Percentiles rank a stretch among this genome's conserved stretches.
Conservation (phyloP, 37 sponge, comb jelly and placozoan species). For the Mnemiopsis leidyi region DNA sequence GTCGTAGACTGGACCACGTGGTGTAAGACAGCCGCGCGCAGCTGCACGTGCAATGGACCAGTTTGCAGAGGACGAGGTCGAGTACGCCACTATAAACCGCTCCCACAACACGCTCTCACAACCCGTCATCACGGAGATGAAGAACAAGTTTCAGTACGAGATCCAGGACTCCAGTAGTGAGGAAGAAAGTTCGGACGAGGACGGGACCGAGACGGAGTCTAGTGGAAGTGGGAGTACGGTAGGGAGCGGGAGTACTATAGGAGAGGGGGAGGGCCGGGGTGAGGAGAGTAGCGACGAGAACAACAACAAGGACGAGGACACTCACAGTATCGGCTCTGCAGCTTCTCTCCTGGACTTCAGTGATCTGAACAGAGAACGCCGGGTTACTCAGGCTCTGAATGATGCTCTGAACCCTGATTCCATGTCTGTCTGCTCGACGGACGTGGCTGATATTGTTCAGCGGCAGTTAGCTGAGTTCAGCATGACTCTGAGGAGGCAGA, state of each 20-base stretch:
- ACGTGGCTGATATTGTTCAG: not conserved
- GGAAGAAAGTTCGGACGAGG: not conserved
- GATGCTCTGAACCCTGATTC: not conserved
- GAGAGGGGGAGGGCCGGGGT: not conserved
- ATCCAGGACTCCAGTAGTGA: not conserved
- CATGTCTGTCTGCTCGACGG: not conserved
- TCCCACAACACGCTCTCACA: conserved; percentile 21
- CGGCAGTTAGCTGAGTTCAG: conserved; percentile 40
- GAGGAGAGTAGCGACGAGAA: not conserved
- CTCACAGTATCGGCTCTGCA: conserved; percentile 17
- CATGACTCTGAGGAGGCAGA: not conserved
- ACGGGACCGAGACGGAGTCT: not conserved
- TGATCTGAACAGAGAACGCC: not conserved
- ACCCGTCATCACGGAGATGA: conserved; percentile 8
- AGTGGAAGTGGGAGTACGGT: not conserved
- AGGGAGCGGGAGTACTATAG: not conserved
- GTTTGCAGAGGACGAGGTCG: conserved; percentile 13
- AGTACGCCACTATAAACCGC: conserved; percentile 26
- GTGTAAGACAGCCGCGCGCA: not conserved
- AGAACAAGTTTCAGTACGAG: conserved; percentile 53
- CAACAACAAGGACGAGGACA: not conserved
- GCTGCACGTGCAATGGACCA: not conserved
- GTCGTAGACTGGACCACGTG: not conserved
- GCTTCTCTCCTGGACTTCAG: conserved; percentile 30
- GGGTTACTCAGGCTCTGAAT: conserved; percentile 21